Evolutionary conservation across 1,140 invertebrate species (phyloP).

Genomic region (Hylaeus volcanicus): DNA sequence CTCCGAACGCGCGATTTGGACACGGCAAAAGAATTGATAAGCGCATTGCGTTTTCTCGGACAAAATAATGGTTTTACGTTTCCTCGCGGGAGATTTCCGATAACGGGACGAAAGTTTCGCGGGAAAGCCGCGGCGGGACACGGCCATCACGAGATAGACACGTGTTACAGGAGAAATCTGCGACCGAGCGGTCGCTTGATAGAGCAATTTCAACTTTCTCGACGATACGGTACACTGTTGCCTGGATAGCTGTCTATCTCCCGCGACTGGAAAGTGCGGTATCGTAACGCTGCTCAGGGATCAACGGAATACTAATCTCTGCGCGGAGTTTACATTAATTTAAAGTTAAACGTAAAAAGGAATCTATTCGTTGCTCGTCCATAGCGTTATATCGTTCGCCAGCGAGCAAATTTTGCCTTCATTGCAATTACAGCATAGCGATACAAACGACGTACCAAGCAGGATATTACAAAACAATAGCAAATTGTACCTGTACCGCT

Average conservation of each 20-base stretch:
- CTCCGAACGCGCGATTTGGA: too few relatives aligned
- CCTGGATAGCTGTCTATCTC: conserved; percentile 24
- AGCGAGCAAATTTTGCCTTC: too few relatives aligned
- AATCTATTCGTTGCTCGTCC: too few relatives aligned
- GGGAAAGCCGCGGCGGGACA: conserved; percentile 54
- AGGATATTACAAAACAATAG: neutral
- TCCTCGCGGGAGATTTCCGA: conserved; percentile 11
- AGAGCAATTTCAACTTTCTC: conserved; percentile 68
- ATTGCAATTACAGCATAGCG: too few relatives aligned
- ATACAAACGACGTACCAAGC: too few relatives aligned
- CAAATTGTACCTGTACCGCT: neutral
- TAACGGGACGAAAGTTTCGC: conserved; percentile 59
- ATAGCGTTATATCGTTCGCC: too few relatives aligned
- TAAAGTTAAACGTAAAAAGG: too few relatives aligned
- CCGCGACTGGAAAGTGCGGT: conserved; percentile 47
- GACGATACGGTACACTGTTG: conserved; percentile 40
- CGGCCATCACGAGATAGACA: conserved; percentile 52
- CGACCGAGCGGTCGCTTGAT: conserved; percentile 49
- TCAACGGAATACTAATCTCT: conserved; percentile 12
- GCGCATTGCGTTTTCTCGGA: too few relatives aligned
- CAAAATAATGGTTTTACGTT: neutral
- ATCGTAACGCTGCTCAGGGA: neutral
- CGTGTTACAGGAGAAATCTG: conserved; percentile 60
- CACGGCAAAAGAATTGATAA: too few relatives aligned
- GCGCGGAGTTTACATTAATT: neutral